Evolutionary conservation across 2,888 invertebrate species (phyloP).

Genomic region (Tiphia femorata): DNA sequence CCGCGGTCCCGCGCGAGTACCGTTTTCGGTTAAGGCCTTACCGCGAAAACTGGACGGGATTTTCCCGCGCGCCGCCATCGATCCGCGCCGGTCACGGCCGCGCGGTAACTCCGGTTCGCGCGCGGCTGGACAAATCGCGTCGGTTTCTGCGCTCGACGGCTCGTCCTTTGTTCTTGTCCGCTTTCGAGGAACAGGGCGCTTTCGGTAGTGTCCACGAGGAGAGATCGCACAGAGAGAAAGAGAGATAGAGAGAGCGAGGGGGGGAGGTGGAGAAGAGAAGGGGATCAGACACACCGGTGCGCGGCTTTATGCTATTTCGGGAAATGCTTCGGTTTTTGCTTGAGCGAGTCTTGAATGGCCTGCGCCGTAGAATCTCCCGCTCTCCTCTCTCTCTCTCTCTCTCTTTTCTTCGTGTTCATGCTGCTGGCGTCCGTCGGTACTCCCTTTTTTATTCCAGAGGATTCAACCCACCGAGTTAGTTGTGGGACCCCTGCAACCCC

Average conservation of each 20-base stretch:
- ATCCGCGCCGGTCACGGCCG: neutral
- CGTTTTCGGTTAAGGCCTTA: neutral
- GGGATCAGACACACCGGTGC: constrained; percentile 10
- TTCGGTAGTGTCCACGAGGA: neutral
- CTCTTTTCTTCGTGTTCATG: neutral
- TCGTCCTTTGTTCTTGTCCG: constrained; percentile 32
- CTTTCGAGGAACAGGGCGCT: constrained; percentile 25
- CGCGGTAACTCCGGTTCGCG: constrained; percentile 13
- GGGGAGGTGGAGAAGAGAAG: neutral
- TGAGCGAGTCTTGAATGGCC: too few species aligned
- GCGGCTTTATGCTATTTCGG: constrained; percentile 26
- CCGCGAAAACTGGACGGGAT: neutral
- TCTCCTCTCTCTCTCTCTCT: neutral
- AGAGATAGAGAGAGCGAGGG: neutral
- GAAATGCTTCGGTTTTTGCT: constrained; percentile 26
- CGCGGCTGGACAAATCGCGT: constrained; percentile 34
- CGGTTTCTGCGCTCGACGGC: constrained; percentile 25
- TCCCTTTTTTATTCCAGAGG: too few species aligned
- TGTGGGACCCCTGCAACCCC: too few species aligned
- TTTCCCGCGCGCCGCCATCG: neutral
- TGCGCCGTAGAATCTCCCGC: too few species aligned
- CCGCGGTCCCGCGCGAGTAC: neutral
- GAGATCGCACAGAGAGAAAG: neutral
- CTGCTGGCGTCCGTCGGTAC: too few species aligned
- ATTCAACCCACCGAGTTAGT: too few species aligned